phyloP scores from a whole-genome alignment of 2,797 vertebrate genomes.

The Sternarchorhynchus goeldii region DNA sequence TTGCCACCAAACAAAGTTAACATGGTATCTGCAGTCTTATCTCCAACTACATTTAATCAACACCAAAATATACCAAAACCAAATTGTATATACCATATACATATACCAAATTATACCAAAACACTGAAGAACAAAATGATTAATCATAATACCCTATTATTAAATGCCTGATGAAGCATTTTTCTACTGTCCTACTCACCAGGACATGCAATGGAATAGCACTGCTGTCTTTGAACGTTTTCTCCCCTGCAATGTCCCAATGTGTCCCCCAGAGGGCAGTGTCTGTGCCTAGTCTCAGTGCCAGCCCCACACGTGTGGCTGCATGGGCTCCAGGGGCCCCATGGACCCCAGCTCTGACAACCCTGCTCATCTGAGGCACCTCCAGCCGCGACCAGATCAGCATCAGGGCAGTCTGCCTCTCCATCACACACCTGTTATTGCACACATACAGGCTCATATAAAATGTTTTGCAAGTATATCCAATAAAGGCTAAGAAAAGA shows the following conservation, averaged over 20 bases:
- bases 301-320: slow-evolving; percentile 80
- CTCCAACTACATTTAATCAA: neutral
- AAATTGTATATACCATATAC: no score
- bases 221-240: slow-evolving; percentile 74
- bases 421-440: slow-evolving; percentile 83
- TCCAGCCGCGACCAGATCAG: slow-evolving; percentile 26
- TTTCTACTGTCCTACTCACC: slow-evolving; percentile 63
- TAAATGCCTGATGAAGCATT: no score
- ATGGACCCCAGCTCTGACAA: slow-evolving; percentile 81
- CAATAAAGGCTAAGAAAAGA: no score
- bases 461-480: no score
- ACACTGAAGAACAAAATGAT: no score
- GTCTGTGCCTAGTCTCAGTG: slow-evolving; percentile 68
- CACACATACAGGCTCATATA: slow-evolving; percentile 14
- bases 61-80: no score
- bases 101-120: no score
- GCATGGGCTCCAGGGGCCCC: slow-evolving; percentile 83
- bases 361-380: slow-evolving; percentile 72
- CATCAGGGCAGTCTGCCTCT: slow-evolving; percentile 74
- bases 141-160: no score
- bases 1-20: no score
- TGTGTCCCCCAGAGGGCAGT: slow-evolving; percentile 67
- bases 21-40: neutral
- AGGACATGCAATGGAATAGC: slow-evolving; percentile 82
- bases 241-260: slow-evolving; percentile 76